Conservation (phyloP, 2,888 invertebrate species). For the Nymphalis polychloros region DNA sequence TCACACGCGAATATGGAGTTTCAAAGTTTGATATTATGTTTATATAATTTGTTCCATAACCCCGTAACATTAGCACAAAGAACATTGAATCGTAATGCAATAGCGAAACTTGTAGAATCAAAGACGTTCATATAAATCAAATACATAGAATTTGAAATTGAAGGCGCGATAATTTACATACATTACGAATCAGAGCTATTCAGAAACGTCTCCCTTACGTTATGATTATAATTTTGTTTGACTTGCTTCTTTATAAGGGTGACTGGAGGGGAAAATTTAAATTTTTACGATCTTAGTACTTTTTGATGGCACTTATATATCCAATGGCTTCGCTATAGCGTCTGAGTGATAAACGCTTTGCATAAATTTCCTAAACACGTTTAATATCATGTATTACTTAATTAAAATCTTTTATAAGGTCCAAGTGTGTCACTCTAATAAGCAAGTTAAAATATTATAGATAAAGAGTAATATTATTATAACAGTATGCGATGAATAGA, state of each 20-base stretch:
- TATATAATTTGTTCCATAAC: constrained; percentile 10
- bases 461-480: constrained; percentile 10
- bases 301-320: constrained; percentile 17
- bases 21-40: constrained; percentile 9
- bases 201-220: constrained; percentile 44
- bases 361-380: constrained; percentile 1
- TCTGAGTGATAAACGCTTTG: constrained; percentile 14
- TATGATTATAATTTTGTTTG: constrained; percentile 45
- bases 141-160: constrained; percentile 35
- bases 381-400: not conserved
- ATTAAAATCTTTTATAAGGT: not conserved
- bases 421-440: not conserved
- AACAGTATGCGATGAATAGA: constrained; percentile 18
- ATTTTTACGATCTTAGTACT: constrained; percentile 16
- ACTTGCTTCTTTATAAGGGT: constrained; percentile 36
- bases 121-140: constrained; percentile 39
- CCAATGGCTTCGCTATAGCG: constrained; percentile 11
- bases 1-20: constrained; percentile 2
- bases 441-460: not conserved
- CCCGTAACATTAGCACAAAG: constrained; percentile 15
- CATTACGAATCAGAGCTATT: constrained; percentile 59
- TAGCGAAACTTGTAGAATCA: constrained; percentile 38
- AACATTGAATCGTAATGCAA: constrained; percentile 33
- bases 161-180: constrained; percentile 54
- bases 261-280: constrained; percentile 22